A percentile compares a stretch with the other conserved stretches of the same genome.
These are phyloP conservation scores for Calephelis virginiensis DNA, from an alignment of 1,140 invertebrate genomes.

Conservation along the genomic window DNA sequence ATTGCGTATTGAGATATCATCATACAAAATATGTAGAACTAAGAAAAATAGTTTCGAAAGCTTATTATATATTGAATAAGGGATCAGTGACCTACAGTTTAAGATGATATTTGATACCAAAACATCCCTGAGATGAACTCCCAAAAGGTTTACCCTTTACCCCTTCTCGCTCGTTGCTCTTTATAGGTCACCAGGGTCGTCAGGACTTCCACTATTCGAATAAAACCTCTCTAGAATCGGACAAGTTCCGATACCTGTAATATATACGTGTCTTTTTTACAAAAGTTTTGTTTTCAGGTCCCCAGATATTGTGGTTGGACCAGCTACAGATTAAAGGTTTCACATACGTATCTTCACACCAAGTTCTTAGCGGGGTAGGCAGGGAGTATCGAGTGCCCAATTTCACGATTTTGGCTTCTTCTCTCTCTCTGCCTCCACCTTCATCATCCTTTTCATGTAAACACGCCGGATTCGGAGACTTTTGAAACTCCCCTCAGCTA, in stretches of 20 bases:
- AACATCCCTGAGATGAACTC: conserved; percentile 4
- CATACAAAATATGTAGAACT: background rate
- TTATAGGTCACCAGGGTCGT: background rate
- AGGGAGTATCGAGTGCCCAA: too few species aligned
- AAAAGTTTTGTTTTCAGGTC: background rate
- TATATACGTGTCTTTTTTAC: background rate
- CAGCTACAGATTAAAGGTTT: too few species aligned
- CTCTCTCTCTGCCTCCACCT: too few species aligned
- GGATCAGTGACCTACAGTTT: background rate
- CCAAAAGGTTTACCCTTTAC: conserved; percentile 11
- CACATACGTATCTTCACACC: too few species aligned
- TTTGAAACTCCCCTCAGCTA: too few species aligned
- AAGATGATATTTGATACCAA: conserved; percentile 1
- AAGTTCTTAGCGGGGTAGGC: too few species aligned
- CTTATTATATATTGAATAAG: background rate
- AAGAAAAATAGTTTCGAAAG: background rate
- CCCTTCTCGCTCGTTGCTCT: conserved; percentile 1
- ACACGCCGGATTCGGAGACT: too few species aligned
- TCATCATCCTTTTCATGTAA: too few species aligned
- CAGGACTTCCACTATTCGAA: background rate
- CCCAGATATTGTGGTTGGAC: background rate
- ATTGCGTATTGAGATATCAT: background rate
- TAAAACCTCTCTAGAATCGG: background rate
- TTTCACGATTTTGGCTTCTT: too few species aligned
- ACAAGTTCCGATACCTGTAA: background rate